A percentile compares a stretch with the other conserved stretches of the same genome.
Evolutionary conservation across 2,888 invertebrate genomes (phyloP).

Genomic region (Pachycephus smyrnensis): DNA sequence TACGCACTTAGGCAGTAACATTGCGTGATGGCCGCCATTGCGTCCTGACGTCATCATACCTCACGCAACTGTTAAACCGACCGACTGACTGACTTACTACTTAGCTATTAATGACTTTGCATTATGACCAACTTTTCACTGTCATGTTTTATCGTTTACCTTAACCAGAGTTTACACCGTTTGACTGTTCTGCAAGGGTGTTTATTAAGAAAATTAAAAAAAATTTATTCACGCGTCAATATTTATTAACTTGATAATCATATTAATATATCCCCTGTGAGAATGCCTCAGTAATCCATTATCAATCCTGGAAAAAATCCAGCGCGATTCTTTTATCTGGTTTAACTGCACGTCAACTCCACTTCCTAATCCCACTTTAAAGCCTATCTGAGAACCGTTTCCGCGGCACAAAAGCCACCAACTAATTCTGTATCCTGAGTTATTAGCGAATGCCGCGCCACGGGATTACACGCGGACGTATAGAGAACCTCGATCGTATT

Average conservation of each 20-base stretch:
- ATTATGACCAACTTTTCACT: not conserved
- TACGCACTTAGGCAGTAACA: slow-evolving; percentile 14
- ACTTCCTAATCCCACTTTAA: not conserved
- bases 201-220: not conserved
- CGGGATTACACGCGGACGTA: not conserved
- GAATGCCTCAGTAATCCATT: not conserved
- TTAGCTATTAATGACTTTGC: not conserved
- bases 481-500: not conserved
- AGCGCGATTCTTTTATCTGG: not conserved
- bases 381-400: not conserved
- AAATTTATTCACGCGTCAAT: not conserved
- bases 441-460: not conserved
- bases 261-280: not conserved
- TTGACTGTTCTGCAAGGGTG: not conserved
- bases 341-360: not conserved
- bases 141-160: not conserved
- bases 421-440: not conserved
- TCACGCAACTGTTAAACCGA: slow-evolving; percentile 49
- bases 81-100: not conserved
- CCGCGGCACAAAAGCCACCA: not conserved
- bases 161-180: not conserved
- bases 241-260: not conserved
- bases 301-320: not conserved
- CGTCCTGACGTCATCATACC: slow-evolving; percentile 47
- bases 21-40: slow-evolving; percentile 37